Conservation (phyloP, 1,140 invertebrate species). For the Aphelenchoides fujianensis region DNA sequence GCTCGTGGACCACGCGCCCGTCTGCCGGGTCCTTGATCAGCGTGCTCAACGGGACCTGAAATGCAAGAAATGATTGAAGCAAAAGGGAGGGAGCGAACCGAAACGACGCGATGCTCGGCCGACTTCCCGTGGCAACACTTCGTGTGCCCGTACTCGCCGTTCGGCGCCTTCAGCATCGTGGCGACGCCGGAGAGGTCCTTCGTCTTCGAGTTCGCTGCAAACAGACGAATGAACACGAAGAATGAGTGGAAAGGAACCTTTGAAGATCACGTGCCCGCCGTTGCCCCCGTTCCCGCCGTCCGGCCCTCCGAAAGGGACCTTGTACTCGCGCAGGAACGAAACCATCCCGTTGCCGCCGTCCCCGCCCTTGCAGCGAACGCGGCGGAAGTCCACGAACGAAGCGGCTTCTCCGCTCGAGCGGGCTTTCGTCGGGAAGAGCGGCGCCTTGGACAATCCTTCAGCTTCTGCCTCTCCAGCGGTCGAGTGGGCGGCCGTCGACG, state of each 20-base stretch:
- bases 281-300: slow-evolving; percentile 94
- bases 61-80: neutral
- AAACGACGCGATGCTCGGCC: slow-evolving; percentile 74
- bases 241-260: slow-evolving; percentile 67
- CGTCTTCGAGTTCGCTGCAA: slow-evolving; percentile 47
- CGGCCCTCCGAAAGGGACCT: slow-evolving; percentile 82
- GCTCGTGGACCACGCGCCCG: slow-evolving; percentile 70
- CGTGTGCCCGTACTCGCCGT: slow-evolving; percentile 67
- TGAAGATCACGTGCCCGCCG: slow-evolving; percentile 85
- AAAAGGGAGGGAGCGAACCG: slow-evolving; percentile 63
- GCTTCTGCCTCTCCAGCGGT: too few relatives aligned
- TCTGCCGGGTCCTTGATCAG: slow-evolving; percentile 68
- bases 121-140: slow-evolving; percentile 82
- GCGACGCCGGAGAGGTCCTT: slow-evolving; percentile 29
- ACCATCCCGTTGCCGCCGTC: slow-evolving; percentile 86
- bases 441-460: slow-evolving; percentile 18
- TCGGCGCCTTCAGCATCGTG: slow-evolving; percentile 25
- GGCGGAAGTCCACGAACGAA: slow-evolving; percentile 65
- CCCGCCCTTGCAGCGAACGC: slow-evolving; percentile 71
- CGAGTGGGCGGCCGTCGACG: too few relatives aligned
- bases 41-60: slow-evolving; percentile 81
- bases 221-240: neutral
- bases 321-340: slow-evolving; percentile 76
- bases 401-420: slow-evolving; percentile 28
- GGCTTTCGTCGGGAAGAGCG: slow-evolving; percentile 38